phyloP scores from a whole-genome alignment of 2,888 invertebrate species.

The Sinotaia quadrata region DNA sequence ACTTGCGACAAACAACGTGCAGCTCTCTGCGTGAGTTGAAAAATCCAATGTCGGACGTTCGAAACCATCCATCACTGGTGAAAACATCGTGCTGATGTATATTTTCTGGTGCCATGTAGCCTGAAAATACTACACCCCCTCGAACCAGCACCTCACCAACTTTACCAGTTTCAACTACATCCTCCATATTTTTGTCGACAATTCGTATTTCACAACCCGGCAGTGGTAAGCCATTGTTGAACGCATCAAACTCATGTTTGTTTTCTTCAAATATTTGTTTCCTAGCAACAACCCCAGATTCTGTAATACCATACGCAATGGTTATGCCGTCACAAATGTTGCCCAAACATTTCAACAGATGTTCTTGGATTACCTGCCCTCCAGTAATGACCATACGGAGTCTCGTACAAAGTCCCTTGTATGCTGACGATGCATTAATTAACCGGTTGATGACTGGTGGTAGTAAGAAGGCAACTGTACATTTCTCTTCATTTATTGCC shows the following conservation, averaged over 20 bases:
- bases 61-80: conserved; percentile 39
- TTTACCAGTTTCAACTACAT: conserved; percentile 25
- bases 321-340: conserved; percentile 32
- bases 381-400: not conserved
- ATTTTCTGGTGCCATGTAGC: conserved; percentile 33
- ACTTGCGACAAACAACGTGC: too few relatives aligned
- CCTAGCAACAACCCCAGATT: conserved; percentile 34
- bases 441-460: conserved; percentile 29
- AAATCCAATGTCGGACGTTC: conserved; percentile 39
- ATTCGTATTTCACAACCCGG: conserved; percentile 30
- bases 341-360: conserved; percentile 6
- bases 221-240: conserved; percentile 31
- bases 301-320: conserved; percentile 38
- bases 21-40: too few relatives aligned
- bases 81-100: conserved; percentile 17
- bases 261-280: conserved; percentile 26
- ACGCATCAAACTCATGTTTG: conserved; percentile 17
- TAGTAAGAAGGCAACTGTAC: conserved; percentile 28
- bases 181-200: conserved; percentile 29
- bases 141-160: conserved; percentile 35
- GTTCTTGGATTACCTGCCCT: conserved; percentile 32
- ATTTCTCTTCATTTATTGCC: conserved; percentile 31
- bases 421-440: conserved; percentile 13
- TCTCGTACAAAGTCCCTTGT: conserved; percentile 22
- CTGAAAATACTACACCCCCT: conserved; percentile 29